Base-by-base conservation (phyloP, 1,140 invertebrate genomes). In the Chrysopa pallens region DNA sequence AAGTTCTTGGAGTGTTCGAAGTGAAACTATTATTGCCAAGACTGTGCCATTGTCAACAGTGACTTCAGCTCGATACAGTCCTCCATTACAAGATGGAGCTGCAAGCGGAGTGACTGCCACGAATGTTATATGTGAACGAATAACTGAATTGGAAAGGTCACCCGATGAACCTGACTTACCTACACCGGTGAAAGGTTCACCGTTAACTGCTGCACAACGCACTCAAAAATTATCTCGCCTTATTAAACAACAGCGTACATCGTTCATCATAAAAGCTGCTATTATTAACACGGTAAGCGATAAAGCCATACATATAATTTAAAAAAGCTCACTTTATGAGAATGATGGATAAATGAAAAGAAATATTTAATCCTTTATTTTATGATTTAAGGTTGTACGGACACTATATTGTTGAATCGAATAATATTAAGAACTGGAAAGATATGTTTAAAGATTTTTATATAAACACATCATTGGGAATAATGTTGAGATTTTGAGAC, bases 41-140 rank as follows among this genome's bases (percentile, higher is more conserved):
- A 71, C 73, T 6, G 75, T 83, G 6, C 79, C 80, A 0, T 50
- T 83, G 13, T 78, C 78, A 46, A 83, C 79, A 0, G 78, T 83
- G 0, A 75, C 70, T 5, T 62, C 68, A 1, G 59, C 56, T 11
- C 61, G 59, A 39, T 63, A 65, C 33, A 63, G 57, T 47, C 62
- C 62, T 1, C 56, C 59, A 9, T 23, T 23, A 23, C 17, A 23
- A 23, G 17, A 23, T 23, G 17, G 17, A 23, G 6, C 28, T 1
- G 13, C 40, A 6, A 23, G 12, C 4, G 7, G 31, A 13, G 9
- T 9, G 6, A 7, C 36, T 8, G 15, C 36, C 2, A 9, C 6
- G 7, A n/a, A 12, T 14, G 17, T 35, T 11, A 40, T 31, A 8
- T n/a, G 40, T n/a, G 27, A 31, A 27, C 23, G 39, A 5, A 40